phyloP scores from a whole-genome alignment of 2,113 vertebrate genomes.

The Nesogale talazaci region DNA sequence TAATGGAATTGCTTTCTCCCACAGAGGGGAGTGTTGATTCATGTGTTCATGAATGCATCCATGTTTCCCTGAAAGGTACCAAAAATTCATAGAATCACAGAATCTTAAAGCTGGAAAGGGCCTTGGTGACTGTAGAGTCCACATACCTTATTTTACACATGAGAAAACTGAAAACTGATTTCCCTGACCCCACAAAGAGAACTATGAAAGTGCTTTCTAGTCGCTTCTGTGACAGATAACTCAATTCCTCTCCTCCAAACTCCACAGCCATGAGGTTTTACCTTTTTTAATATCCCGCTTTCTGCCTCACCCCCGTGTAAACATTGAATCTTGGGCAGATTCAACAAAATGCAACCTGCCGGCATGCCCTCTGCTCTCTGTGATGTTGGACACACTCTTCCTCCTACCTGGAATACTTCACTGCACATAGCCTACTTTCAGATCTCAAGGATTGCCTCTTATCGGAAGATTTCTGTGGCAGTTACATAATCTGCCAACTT shows the following conservation, averaged over 20 bases:
- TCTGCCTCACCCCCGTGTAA: background rate
- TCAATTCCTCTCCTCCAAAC: background rate
- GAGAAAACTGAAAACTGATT: conserved; percentile 69
- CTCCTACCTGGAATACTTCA: background rate
- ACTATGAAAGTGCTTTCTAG: conserved; percentile 30
- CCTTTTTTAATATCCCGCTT: conserved; percentile 29
- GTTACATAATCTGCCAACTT: too few species aligned
- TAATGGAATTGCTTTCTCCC: conserved; percentile 38
- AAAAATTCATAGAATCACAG: conserved; percentile 60
- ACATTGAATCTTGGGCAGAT: background rate
- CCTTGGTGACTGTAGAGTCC: conserved; percentile 41
- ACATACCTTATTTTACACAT: conserved; percentile 59
- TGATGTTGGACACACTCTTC: background rate
- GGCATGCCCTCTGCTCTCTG: background rate
- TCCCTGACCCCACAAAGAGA: conserved; percentile 11
- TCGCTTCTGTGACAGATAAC: background rate
- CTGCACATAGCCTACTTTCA: background rate
- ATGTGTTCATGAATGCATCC: conserved; percentile 52
- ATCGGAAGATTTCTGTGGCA: background rate
- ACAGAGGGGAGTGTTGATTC: conserved; percentile 23
- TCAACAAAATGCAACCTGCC: background rate
- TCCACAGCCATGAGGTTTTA: background rate
- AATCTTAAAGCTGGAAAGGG: conserved; percentile 48
- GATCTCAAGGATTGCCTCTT: background rate
- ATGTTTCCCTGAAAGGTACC: conserved; percentile 36